Conservation (phyloP, 1,140 invertebrate genomes). For the Diachasma alloeum region DNA sequence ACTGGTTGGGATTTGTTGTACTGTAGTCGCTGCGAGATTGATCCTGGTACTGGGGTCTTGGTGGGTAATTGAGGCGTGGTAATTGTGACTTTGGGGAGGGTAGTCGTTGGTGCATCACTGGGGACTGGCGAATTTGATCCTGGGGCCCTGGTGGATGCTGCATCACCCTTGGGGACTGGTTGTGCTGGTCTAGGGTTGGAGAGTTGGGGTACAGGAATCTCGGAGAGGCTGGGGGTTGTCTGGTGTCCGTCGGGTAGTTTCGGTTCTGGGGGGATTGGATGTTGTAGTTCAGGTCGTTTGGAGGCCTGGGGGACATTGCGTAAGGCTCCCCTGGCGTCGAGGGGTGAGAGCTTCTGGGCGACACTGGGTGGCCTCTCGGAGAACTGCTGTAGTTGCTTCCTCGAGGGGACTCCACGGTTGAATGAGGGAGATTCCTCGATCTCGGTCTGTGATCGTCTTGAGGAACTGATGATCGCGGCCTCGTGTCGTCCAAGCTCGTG, state of each 20-base stretch:
- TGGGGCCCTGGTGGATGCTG: conserved; percentile 12
- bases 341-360: conserved; percentile 50
- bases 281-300: conserved; percentile 43
- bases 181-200: conserved; percentile 34
- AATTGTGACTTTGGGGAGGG: conserved; percentile 26
- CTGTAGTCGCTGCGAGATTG: conserved; percentile 1
- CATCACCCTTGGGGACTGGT: conserved; percentile 32
- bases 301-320: conserved; percentile 43
- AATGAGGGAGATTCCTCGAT: conserved; percentile 51
- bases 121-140: conserved; percentile 34
- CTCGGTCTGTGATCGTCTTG: conserved; percentile 57
- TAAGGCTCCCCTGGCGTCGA: conserved; percentile 43
- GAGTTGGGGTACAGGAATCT: conserved; percentile 42
- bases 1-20: conserved; percentile 33
- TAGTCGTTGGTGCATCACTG: conserved; percentile 28
- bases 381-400: conserved; percentile 42
- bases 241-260: conserved; percentile 48
- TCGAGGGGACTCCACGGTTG: conserved; percentile 45
- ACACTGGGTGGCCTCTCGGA: conserved; percentile 50
- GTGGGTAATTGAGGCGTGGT: conserved; percentile 35
- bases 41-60: conserved; percentile 35
- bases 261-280: conserved; percentile 42
- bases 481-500: conserved; percentile 65
- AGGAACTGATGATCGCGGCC: conserved; percentile 54
- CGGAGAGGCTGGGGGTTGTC: conserved; percentile 47